These are phyloP conservation scores for Takifugu bimaculatus DNA, from an alignment of 2,113 vertebrate species.

Conservation along the genomic window DNA sequence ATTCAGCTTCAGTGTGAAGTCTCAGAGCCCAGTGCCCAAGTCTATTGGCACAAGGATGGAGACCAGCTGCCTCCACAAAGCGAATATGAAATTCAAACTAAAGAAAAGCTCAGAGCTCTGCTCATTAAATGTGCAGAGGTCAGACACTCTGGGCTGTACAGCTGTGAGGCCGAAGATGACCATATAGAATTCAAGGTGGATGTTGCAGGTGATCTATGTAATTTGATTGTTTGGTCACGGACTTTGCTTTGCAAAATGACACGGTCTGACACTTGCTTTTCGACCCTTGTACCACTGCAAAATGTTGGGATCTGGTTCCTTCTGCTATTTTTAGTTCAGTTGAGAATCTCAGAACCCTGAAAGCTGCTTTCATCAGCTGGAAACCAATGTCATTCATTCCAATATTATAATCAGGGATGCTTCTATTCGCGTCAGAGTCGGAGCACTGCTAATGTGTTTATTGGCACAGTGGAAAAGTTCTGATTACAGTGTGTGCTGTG, in stretches of 20 bases:
- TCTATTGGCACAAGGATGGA: slow-evolving; percentile 76
- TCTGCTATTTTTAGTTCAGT: no score
- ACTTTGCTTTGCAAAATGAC: slow-evolving; percentile 18
- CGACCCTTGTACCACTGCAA: no score
- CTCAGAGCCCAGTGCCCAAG: slow-evolving; percentile 63
- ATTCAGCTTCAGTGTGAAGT: slow-evolving; percentile 73
- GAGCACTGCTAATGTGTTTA: no score
- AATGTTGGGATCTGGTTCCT: no score
- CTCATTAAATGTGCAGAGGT: slow-evolving; percentile 68
- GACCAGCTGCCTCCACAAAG: slow-evolving; percentile 51
- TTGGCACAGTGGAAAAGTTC: no score
- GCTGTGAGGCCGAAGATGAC: slow-evolving; percentile 75
- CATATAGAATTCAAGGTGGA: slow-evolving; percentile 77
- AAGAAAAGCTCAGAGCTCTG: slow-evolving; percentile 64
- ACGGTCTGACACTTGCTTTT: background rate
- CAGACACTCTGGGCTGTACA: slow-evolving; percentile 72
- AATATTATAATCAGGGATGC: no score
- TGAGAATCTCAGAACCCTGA: no score
- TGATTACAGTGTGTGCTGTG: no score
- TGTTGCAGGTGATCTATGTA: slow-evolving; percentile 77
- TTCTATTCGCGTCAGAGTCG: no score
- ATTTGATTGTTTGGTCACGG: slow-evolving; percentile 69
- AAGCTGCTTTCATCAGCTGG: no score
- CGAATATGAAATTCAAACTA: slow-evolving; percentile 64
- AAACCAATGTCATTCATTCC: no score